phyloP scores from a whole-genome alignment of 1,140 invertebrate species.

The Andrena cerasifolii region DNA sequence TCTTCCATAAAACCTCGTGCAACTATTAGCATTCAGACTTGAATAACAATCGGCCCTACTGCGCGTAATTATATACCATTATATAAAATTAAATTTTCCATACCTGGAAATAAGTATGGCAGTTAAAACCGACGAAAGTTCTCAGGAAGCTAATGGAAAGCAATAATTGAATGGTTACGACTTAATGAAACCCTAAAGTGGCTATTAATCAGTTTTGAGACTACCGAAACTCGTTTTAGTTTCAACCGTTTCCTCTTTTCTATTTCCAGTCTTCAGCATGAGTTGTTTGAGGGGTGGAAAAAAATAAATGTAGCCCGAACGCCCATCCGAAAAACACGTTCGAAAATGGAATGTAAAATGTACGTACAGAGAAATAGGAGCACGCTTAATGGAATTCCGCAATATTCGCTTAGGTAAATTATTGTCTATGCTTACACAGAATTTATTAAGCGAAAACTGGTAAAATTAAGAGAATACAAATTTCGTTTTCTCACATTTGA shows the following conservation, averaged over 20 bases:
- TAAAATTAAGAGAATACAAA: no score
- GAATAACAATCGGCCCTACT: no score
- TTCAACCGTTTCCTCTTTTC: conserved; percentile 19
- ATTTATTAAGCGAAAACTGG: conserved; percentile 37
- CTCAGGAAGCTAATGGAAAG: conserved; percentile 62
- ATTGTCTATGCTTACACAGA: conserved; percentile 39
- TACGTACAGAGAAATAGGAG: conserved; percentile 28
- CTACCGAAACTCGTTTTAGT: conserved; percentile 55
- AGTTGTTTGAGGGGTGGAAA: conserved; percentile 27
- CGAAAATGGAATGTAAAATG: background rate
- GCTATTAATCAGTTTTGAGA: conserved; percentile 81
- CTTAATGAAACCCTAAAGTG: conserved; percentile 82
- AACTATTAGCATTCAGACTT: no score
- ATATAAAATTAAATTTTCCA: conserved; percentile 3
- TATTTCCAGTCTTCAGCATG: conserved; percentile 4
- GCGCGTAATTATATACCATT: background rate
- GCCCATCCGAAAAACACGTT: conserved; percentile 7
- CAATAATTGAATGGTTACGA: conserved; percentile 79
- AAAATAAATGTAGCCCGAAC: conserved; percentile 29
- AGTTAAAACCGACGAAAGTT: conserved; percentile 62
- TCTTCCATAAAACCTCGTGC: no score
- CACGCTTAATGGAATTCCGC: conserved; percentile 35
- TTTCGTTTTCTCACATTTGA: no score
- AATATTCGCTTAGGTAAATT: conserved; percentile 37
- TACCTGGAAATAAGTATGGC: conserved; percentile 23